Conservation (phyloP, 2,797 vertebrate species). For the Glyptemys insculpta region DNA sequence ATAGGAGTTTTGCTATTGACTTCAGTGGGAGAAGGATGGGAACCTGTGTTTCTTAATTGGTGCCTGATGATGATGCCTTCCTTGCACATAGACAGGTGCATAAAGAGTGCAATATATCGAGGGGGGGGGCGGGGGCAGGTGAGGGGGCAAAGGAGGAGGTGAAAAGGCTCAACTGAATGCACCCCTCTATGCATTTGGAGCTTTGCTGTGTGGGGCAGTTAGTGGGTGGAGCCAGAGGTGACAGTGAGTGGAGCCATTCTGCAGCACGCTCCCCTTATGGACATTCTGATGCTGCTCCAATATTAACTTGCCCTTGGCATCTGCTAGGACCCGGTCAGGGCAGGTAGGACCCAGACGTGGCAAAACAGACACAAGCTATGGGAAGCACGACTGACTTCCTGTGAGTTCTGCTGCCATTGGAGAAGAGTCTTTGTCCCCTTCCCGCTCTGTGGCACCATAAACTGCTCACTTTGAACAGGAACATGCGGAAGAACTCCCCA, state of each 20-base stretch:
- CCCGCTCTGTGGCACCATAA: background rate
- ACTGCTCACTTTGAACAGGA: background rate
- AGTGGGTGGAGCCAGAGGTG: background rate
- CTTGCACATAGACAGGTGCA: rapidly evolving
- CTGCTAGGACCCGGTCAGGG: background rate
- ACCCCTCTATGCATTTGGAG: background rate
- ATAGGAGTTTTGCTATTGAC: background rate
- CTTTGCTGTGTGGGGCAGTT: background rate
- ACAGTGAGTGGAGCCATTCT: background rate
- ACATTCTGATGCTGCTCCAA: background rate
- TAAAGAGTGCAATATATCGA: background rate
- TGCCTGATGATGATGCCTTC: background rate
- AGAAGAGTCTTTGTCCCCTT: background rate
- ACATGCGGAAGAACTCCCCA: background rate
- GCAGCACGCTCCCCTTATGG: background rate
- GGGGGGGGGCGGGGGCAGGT: too few relatives aligned
- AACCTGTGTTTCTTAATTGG: background rate
- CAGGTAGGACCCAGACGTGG: background rate
- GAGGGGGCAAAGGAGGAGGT: background rate
- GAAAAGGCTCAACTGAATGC: background rate
- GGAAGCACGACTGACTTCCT: background rate
- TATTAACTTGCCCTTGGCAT: background rate
- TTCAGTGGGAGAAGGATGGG: background rate
- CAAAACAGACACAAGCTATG: background rate
- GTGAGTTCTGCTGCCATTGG: background rate